phyloP scores from a whole-genome alignment of 2,888 invertebrate genomes.

The Caenorhabditis drosophilae region DNA sequence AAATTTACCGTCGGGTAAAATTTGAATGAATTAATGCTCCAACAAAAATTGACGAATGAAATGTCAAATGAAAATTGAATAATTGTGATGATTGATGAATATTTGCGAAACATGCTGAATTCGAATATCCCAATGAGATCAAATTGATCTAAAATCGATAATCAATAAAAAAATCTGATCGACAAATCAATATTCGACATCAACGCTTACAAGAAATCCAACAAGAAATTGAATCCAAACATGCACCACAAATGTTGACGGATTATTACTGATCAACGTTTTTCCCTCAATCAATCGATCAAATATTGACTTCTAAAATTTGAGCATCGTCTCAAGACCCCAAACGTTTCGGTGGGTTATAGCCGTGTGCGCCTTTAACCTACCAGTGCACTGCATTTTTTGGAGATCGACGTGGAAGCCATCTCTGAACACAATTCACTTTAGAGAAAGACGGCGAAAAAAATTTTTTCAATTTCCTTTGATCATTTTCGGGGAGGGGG shows the following conservation, averaged over 20 bases:
- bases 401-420: too few relatives aligned
- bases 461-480: too few relatives aligned
- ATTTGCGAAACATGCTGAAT: constrained; percentile 28
- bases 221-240: constrained; percentile 23
- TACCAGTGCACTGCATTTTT: too few relatives aligned
- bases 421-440: too few relatives aligned
- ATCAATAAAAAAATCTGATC: background rate
- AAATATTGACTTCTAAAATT: constrained; percentile 29
- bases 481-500: too few relatives aligned
- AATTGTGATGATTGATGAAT: constrained; percentile 29
- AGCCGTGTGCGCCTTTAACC: too few relatives aligned
- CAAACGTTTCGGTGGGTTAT: too few relatives aligned
- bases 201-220: constrained; percentile 25
- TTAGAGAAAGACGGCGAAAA: too few relatives aligned
- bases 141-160: constrained; percentile 31
- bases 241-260: constrained; percentile 19
- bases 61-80: constrained; percentile 43
- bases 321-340: too few relatives aligned
- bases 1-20: constrained; percentile 16
- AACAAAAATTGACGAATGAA: constrained; percentile 38
- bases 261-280: constrained; percentile 12
- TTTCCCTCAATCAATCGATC: constrained; percentile 28
- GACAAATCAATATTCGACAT: too few relatives aligned
- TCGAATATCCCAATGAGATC: constrained; percentile 37
- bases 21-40: constrained; percentile 37